Evolutionary conservation across 2,113 vertebrate genomes (phyloP).

Genomic region (Scolopax mira): DNA sequence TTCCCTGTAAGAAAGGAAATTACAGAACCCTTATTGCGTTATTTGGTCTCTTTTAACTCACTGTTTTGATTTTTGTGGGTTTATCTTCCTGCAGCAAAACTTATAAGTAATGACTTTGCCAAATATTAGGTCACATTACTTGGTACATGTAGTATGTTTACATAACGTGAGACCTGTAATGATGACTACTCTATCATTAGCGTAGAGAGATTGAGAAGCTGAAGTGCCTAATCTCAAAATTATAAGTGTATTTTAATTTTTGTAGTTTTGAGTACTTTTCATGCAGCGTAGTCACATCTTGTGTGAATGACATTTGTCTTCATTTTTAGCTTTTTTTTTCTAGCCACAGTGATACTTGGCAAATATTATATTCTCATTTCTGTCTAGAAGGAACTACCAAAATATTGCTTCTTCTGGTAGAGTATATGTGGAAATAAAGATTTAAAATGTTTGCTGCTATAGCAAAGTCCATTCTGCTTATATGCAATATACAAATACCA

Average conservation of each 20-base stretch:
- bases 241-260: not conserved
- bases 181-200: not conserved
- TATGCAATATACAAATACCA: not conserved
- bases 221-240: not conserved
- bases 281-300: not conserved
- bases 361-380: not conserved
- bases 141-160: not conserved
- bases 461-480: not conserved
- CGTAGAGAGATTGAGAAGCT: not conserved
- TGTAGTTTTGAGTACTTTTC: not conserved
- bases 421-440: not conserved
- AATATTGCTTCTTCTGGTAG: not conserved
- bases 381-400: not conserved
- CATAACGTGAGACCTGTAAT: not conserved
- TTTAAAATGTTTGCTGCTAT: not conserved
- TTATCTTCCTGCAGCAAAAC: constrained; percentile 39
- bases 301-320: not conserved
- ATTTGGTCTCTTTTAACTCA: constrained; percentile 7
- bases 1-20: not conserved
- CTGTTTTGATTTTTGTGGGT: constrained; percentile 50
- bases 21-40: constrained; percentile 20
- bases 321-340: not conserved
- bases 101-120: not conserved
- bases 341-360: rapidly evolving
- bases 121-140: not conserved